Base-by-base conservation (phyloP, 1,140 invertebrate species). In the Scaptomyza montana region DNA sequence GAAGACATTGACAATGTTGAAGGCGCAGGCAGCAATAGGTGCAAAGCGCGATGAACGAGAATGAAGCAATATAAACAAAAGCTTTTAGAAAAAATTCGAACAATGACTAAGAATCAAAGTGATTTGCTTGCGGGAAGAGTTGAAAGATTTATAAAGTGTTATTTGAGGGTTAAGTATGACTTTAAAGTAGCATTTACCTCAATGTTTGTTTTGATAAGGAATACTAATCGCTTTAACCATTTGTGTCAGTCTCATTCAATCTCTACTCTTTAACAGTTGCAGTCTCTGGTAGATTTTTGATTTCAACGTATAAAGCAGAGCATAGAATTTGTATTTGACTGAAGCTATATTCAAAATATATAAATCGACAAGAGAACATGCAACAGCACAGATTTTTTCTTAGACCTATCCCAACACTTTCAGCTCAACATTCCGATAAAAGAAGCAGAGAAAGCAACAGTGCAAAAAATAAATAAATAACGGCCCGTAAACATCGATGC, bases 1-100 rank as follows among this genome's bases (percentile, higher is more conserved):
- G 80, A 84, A 86, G 74, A 80, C 81, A 77, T 80, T 86, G 80
- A 85, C 80, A 86, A 64, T 59, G 62, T 49, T 46, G 68, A 60
- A 10, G 36, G 9, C 57, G 59, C 80, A 57, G 50, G 46, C 77
- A 80, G 73, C 77, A 77, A 80, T 85, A 85, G 86, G 80, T 85
- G 80, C 80, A 85, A 63, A 80, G 69, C 66, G 61, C 81, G 81
- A 85, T 85, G 80, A 85, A 86, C 80, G 80, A 85, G 80, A 86
- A 80, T 78, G 69, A 86, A 86, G 78, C 74, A 86, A 85, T 85
- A 71, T 74, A 85, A 86, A 85, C 69, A 86, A 77, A 86, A 70
- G 77, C 65, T 50, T 28, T 43, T 47, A 80, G 25, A 67, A 72
- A 56, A 59, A 80, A 77, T 56, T 49, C 69, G 39, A 51, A 53